A percentile compares a stretch with the other conserved stretches of the same genome.
phyloP scores from a whole-genome alignment of 2,797 vertebrate species.

The Phylloscopus collybita region DNA sequence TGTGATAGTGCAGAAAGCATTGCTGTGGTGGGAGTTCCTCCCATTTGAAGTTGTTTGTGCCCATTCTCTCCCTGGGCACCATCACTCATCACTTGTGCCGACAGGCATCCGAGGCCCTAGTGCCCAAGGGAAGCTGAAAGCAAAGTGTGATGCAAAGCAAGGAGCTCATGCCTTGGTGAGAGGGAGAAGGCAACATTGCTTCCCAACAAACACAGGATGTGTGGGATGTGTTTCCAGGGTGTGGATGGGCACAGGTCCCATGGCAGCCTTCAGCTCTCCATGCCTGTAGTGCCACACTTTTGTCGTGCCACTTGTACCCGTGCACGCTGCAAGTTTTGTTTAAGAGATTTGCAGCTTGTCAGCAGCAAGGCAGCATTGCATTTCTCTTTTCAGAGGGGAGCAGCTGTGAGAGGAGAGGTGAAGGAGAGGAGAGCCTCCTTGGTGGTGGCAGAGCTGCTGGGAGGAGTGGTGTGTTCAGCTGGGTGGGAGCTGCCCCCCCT shows the following conservation, averaged over 20 bases:
- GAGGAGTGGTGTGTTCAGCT: not conserved
- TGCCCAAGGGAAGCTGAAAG: not conserved
- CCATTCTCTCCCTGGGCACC: not conserved
- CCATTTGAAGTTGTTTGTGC: not conserved
- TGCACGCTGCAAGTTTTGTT: rapidly evolving
- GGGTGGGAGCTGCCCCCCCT: not conserved
- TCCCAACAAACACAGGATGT: not conserved
- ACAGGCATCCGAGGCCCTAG: not conserved
- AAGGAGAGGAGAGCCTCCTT: not conserved
- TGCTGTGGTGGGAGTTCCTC: not conserved
- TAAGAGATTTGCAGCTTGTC: not conserved
- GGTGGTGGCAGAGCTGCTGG: not conserved
- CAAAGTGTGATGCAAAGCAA: not conserved
- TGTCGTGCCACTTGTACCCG: rapidly evolving
- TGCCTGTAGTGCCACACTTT: not conserved
- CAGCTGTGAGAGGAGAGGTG: rapidly evolving
- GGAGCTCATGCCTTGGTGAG: not conserved
- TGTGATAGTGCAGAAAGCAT: not conserved
- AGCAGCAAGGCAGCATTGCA: not conserved
- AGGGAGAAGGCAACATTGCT: rapidly evolving
- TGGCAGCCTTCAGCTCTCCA: not conserved
- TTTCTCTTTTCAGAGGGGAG: not conserved
- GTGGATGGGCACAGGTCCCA: not conserved
- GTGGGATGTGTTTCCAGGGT: not conserved
- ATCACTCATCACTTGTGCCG: not conserved